Evolutionary conservation across 2,797 vertebrate species (phyloP).

Genomic region (Oophaga sylvatica): DNA sequence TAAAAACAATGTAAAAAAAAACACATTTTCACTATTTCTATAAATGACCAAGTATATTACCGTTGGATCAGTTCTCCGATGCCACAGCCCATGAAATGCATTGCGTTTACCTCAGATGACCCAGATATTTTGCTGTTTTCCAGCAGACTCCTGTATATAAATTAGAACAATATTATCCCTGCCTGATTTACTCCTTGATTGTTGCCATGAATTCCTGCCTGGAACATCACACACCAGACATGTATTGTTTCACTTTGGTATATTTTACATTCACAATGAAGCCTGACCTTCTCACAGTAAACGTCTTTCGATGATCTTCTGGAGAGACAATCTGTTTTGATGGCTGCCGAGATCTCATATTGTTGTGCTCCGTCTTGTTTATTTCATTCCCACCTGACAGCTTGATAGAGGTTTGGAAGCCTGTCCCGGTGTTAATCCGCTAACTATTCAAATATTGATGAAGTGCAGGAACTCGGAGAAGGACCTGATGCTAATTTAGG

Average conservation of each 20-base stretch:
- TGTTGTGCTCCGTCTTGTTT: not conserved
- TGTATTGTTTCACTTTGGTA: not conserved
- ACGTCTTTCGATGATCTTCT: constrained; percentile 13
- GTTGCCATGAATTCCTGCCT: constrained; percentile 9
- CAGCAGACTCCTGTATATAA: not conserved
- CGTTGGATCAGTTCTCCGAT: not conserved
- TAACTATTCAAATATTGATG: constrained; percentile 41
- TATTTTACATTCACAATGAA: constrained; percentile 53
- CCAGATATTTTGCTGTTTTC: constrained; percentile 17
- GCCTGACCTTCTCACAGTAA: constrained; percentile 24
- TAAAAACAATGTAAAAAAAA: not conserved
- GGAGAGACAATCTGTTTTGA: constrained; percentile 14
- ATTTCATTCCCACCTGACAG: constrained; percentile 34
- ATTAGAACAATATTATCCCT: constrained; percentile 36
- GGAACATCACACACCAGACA: constrained; percentile 26
- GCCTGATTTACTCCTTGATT: constrained; percentile 30
- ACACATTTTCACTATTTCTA: not conserved
- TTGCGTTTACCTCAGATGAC: constrained; percentile 22
- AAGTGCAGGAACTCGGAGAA: not conserved
- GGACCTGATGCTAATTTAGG: constrained; percentile 30
- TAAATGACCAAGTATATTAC: not conserved
- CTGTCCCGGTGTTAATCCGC: not conserved
- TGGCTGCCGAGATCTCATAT: constrained; percentile 36
- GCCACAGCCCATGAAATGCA: not conserved
- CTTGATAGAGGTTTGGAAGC: not conserved